These are phyloP conservation scores for Bemisia tabaci DNA, from an alignment of 1,140 invertebrate species.

Conservation along the genomic window DNA sequence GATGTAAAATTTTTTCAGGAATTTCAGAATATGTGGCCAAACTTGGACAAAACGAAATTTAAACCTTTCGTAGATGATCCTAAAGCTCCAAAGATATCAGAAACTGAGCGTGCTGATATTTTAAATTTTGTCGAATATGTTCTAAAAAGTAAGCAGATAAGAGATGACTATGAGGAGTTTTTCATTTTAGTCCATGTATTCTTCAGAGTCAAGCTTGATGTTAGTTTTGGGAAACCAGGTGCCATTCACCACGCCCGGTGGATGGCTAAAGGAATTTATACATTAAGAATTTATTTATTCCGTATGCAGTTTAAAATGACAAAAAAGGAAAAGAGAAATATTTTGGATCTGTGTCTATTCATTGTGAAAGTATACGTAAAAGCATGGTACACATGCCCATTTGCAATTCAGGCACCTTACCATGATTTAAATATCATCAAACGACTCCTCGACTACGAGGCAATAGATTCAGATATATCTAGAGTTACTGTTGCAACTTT, in stretches of 20 bases:
- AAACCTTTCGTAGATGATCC: constrained; percentile 5
- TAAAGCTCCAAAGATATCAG: background rate
- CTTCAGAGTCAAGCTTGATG: constrained; percentile 1
- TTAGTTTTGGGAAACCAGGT: constrained; percentile 9
- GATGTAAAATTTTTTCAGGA: constrained; percentile 7
- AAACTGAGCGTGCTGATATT: constrained; percentile 2
- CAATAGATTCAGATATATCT: constrained; percentile 10
- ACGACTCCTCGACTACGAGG: constrained; percentile 3
- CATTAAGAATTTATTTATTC: constrained; percentile 4
- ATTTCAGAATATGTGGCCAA: constrained; percentile 11
- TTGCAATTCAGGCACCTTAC: constrained; percentile 11
- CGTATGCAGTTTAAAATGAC: constrained; percentile 10
- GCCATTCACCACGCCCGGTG: constrained; percentile 1
- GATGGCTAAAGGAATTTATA: constrained; percentile 4
- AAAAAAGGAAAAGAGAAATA: constrained; percentile 14
- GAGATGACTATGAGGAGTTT: constrained; percentile 11
- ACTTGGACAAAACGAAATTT: constrained; percentile 9
- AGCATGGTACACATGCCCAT: constrained; percentile 15
- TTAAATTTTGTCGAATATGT: background rate
- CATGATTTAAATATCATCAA: constrained; percentile 14
- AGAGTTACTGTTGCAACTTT: constrained; percentile 21
- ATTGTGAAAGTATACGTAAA: constrained; percentile 18
- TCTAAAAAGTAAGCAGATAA: constrained; percentile 6
- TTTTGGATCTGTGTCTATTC: constrained; percentile 18
- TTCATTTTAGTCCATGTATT: constrained; percentile 7